phyloP scores from a whole-genome alignment of 1,140 invertebrate genomes.

The Lepidurus couesii region DNA sequence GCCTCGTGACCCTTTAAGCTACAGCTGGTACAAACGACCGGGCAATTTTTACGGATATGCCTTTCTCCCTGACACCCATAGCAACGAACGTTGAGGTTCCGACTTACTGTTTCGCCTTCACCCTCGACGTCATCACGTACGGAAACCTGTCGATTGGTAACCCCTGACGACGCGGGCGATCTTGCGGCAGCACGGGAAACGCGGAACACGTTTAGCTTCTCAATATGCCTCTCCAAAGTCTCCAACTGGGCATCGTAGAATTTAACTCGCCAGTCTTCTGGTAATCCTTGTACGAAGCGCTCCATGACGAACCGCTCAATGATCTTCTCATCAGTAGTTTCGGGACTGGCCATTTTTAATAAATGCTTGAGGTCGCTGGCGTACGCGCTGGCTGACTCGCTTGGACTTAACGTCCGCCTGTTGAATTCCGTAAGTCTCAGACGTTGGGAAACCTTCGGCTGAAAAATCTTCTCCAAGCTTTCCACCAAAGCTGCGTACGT shows the following conservation, averaged over 20 bases:
- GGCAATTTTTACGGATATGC: background rate
- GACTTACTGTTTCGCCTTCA: background rate
- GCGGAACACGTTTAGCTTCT: background rate
- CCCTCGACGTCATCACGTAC: background rate
- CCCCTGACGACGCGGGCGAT: background rate
- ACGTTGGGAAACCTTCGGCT: background rate
- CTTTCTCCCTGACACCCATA: background rate
- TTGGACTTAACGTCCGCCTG: background rate
- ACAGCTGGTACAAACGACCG: background rate
- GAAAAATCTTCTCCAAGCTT: background rate
- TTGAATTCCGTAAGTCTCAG: background rate
- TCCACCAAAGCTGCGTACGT: background rate
- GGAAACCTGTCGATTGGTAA: background rate
- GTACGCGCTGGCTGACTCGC: background rate
- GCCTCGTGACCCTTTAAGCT: background rate
- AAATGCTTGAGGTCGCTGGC: background rate
- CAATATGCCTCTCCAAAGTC: background rate
- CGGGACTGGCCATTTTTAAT: background rate
- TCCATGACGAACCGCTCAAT: background rate
- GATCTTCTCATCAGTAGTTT: background rate
- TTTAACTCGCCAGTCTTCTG: background rate
- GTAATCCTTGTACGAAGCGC: background rate
- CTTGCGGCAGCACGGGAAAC: background rate
- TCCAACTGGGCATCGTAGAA: background rate
- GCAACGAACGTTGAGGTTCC: background rate